Conservation (phyloP, 2,888 invertebrate species). For the Calliopum simillimum region DNA sequence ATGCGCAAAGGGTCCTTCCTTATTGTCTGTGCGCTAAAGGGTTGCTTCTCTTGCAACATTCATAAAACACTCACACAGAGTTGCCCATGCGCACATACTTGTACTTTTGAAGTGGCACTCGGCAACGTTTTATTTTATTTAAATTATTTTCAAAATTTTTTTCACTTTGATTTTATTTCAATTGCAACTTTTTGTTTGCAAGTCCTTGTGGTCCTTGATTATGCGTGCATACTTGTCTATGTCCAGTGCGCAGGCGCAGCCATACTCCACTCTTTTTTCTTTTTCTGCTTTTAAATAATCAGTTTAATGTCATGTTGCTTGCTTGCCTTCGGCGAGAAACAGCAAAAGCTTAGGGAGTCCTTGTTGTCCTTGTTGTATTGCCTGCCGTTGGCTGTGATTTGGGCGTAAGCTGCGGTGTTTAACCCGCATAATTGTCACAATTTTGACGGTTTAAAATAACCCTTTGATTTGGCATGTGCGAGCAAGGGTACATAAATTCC, state of each 20-base stretch:
- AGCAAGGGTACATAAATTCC: neutral
- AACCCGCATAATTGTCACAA: slow-evolving; percentile 61
- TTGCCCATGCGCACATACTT: too few species aligned
- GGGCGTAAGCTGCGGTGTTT: slow-evolving; percentile 44
- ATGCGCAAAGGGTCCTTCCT: too few species aligned
- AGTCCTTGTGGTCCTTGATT: too few species aligned
- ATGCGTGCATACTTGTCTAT: too few species aligned
- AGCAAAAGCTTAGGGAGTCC: neutral
- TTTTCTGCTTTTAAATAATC: too few species aligned
- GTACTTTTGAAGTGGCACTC: slow-evolving; percentile 31
- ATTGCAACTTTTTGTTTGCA: too few species aligned
- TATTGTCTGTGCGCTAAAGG: neutral
- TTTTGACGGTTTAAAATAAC: slow-evolving; percentile 51
- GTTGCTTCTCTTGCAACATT: neutral
- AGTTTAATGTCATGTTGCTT: neutral
- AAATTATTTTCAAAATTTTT: too few species aligned
- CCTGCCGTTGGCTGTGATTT: neutral
- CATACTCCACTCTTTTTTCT: too few species aligned
- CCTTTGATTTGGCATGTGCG: neutral
- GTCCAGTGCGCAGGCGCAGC: slow-evolving; percentile 10
- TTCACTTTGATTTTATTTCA: too few species aligned
- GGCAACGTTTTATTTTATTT: neutral
- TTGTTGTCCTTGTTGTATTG: too few species aligned
- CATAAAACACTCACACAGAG: slow-evolving; percentile 13
- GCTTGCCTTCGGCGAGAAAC: neutral